phyloP scores from a whole-genome alignment of 2,888 invertebrate genomes.

The Cylindroiulus punctatus region DNA sequence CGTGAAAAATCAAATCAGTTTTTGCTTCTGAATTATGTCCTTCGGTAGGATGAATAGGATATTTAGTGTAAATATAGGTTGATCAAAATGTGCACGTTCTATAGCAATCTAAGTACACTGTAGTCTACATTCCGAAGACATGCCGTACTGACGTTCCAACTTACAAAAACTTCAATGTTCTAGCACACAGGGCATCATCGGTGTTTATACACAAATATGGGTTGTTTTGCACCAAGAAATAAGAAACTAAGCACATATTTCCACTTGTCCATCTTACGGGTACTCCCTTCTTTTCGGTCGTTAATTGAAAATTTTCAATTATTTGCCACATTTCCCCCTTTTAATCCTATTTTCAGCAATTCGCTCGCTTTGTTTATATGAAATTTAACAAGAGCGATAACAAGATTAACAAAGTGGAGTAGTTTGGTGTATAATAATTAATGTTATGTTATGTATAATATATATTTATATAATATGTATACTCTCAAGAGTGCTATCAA shows the following conservation, averaged over 20 bases:
- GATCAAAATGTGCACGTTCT: slow-evolving; percentile 6
- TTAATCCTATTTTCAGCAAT: slow-evolving; percentile 18
- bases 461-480: slow-evolving; percentile 54
- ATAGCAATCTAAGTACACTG: no score
- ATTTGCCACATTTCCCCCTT: slow-evolving; percentile 25
- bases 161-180: background rate
- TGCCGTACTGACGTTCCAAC: background rate
- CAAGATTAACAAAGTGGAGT: slow-evolving; percentile 54
- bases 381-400: slow-evolving; percentile 53
- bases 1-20: no score
- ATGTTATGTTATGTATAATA: slow-evolving; percentile 55
- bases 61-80: no score
- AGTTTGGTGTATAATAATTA: slow-evolving; percentile 50
- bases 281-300: background rate
- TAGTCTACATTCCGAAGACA: background rate
- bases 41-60: no score
- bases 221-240: slow-evolving; percentile 37
- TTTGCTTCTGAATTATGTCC: no score
- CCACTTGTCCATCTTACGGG: background rate
- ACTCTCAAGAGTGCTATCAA: slow-evolving; percentile 55
- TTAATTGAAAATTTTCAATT: background rate
- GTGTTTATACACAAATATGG: background rate
- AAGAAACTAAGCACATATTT: slow-evolving; percentile 42
- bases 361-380: slow-evolving; percentile 47
- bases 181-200: background rate